Evolutionary conservation across 53 echinoderm and acorn worm species (phyloP).

Genomic region (Holothuria leucospilota): DNA sequence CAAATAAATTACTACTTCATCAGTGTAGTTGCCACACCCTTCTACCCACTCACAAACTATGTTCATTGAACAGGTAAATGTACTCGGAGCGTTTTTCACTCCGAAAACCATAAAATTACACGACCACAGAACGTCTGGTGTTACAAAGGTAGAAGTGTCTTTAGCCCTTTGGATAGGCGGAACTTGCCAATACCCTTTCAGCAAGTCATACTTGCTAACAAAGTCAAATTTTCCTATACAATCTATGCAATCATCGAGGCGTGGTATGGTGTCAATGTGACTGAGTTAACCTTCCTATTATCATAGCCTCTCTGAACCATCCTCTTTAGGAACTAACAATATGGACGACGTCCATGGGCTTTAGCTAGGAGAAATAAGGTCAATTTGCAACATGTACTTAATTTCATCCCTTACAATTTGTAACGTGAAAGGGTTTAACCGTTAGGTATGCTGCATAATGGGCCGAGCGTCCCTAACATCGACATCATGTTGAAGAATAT

Average conservation of each 20-base stretch:
- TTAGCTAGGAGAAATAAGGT: too few species aligned
- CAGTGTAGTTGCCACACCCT: not conserved
- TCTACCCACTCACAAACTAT: not conserved
- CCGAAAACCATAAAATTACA: slow-evolving; percentile 46
- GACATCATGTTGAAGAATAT: slow-evolving; percentile 57
- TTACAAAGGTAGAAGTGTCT: slow-evolving; percentile 45
- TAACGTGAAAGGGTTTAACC: too few species aligned
- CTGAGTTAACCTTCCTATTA: too few species aligned
- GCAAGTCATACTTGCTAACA: slow-evolving; percentile 39
- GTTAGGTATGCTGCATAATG: slow-evolving; percentile 65
- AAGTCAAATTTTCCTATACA: slow-evolving; percentile 14
- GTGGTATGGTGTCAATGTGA: not conserved
- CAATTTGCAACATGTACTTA: too few species aligned
- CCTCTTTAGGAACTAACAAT: too few species aligned
- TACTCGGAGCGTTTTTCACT: not conserved
- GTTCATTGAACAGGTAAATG: not conserved
- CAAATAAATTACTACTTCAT: not conserved
- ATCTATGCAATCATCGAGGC: too few species aligned
- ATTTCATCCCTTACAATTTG: too few species aligned
- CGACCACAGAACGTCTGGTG: not conserved
- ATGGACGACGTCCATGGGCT: slow-evolving; percentile 23
- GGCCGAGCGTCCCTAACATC: slow-evolving; percentile 53
- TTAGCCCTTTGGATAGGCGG: slow-evolving; percentile 21
- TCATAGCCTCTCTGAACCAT: too few species aligned
- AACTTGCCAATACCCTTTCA: slow-evolving; percentile 53